A percentile compares a stretch with the other conserved stretches of the same genome.
Conservation (phyloP, 30 jellyfish, hydroid and myxozoan genomes). For the Turritopsis dohrnii region DNA sequence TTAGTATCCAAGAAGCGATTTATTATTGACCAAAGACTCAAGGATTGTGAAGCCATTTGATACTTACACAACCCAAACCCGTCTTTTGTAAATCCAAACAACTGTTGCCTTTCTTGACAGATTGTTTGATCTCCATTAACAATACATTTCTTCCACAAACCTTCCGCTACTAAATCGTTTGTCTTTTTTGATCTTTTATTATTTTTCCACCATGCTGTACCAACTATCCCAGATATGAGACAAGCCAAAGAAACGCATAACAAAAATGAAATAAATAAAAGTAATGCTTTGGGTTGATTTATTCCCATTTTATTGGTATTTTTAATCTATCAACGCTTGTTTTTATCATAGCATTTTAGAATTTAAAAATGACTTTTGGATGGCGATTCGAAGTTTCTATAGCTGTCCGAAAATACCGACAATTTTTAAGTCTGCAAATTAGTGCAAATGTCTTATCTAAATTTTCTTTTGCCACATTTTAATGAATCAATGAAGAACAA, state of each 20-base stretch:
- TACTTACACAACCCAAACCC: background rate
- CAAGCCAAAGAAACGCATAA: background rate
- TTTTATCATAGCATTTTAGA: background rate
- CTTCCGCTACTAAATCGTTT: background rate
- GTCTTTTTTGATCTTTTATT: background rate
- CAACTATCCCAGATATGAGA: background rate
- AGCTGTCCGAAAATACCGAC: background rate
- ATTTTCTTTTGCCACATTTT: background rate
- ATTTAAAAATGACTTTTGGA: background rate
- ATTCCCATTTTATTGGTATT: background rate
- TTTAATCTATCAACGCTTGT: background rate
- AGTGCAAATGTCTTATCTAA: too few relatives aligned
- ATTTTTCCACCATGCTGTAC: background rate
- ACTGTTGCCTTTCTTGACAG: background rate
- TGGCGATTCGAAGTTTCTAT: too few relatives aligned
- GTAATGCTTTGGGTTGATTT: background rate
- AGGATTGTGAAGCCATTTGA: background rate
- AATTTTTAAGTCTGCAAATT: background rate
- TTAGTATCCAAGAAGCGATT: too few relatives aligned
- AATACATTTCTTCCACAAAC: background rate
- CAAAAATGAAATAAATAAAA: too few relatives aligned
- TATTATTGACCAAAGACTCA: too few relatives aligned
- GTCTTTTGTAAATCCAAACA: background rate
- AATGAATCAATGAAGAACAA: background rate
- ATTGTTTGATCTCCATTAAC: background rate